Evolutionary conservation across 2,888 invertebrate genomes (phyloP), one percentile per base, ranked within the genome.

Genomic region (Nematopogon swammerdamellus): DNA sequence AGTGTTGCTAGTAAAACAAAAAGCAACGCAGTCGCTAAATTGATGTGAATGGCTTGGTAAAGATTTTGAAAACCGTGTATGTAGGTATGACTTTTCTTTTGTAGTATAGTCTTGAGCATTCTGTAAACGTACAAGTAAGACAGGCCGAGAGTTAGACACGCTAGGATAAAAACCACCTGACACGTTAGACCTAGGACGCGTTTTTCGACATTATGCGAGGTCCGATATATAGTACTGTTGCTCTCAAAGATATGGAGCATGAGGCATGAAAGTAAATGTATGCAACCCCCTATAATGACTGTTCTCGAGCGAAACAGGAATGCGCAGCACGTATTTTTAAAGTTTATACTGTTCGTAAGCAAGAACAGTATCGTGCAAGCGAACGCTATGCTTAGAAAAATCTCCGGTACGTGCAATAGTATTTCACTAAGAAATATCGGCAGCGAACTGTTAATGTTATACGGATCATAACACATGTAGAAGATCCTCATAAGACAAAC

Each of bases 401-500:
- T 95, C 54, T 92, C 88, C 1, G 92, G 93, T 50, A 93, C 84
- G 63, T 92, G 91, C 54, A 93, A 85, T 42, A 95, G 72, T 47
- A 95, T 86, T 62, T 92, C 89, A 49, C 93, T 91, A 29, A 93
- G 75, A 52, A 89, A 88, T 46, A 84, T 72, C 51, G 91, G 91
- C 63, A 95, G 83, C 1, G 89, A 90, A 53, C 84, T 85, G 53
- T 88, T 87, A n/a, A 91, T 86, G 63, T 95, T 95, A 65, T 96
- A 96, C 0, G 94, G 92, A 71, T 96, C 96, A 64, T 94, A 91
- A 58, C 94, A 90, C 58, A 96, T 82, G 64, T 93, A 95, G 59
- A 92, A 89, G 58, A 93, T 91, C 47, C 93, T 83, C 62, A 92
- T 79, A 17, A 88, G 83, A 63, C 95, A 93, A 44, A 95, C 88